Base-by-base conservation (phyloP, 2,888 invertebrate species). In the Exephanes ischioxanthus region DNA sequence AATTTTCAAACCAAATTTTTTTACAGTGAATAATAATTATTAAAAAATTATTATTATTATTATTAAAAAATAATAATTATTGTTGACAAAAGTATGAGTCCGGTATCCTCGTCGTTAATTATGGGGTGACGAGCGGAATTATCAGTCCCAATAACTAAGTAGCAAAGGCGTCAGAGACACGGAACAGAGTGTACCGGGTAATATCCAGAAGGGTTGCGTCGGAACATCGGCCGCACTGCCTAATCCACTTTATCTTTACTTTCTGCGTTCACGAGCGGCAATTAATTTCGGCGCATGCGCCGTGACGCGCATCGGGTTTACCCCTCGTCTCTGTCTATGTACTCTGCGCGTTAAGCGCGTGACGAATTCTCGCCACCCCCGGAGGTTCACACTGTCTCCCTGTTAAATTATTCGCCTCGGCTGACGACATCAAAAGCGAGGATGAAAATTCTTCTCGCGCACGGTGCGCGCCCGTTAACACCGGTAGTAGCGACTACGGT, bases 361-460 rank as follows among this genome's bases (percentile, higher is more conserved):
- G 77, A 67, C 53, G 67, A 77, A 67, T 67, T 67, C 22, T 7
- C 41, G 14, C n/a, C 53, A 9, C 26, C 58, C 58, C 48, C 37
- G 33, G 58, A 72, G 67, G 7, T 63, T 45, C 70, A 58, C 61
- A 51, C 45, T 67, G 67, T 48, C 55, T 68, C 63, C 33, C 26
- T 30, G 51, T 45, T 30, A 33, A 78, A 68, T 55, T 78, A 68
- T 68, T 76, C 58, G 26, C 77, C 58, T 41, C 41, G 79, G 41
- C 67, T 53, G 76, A 41, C 58, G 61, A 76, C 85, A 72, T 83
- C 67, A 85, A 83, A 83, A 82, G 80, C 76, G 26, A 67, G 51
- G 67, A 77, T 83, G 61, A 45, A 80, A 83, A 80, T 80, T 72
- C 82, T 85, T 76, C 61, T 75, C 71, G 33, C 30, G 16, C 48